These are phyloP conservation scores for Serinus canaria DNA, from an alignment of 2,113 vertebrate species.

Conservation along the genomic window DNA sequence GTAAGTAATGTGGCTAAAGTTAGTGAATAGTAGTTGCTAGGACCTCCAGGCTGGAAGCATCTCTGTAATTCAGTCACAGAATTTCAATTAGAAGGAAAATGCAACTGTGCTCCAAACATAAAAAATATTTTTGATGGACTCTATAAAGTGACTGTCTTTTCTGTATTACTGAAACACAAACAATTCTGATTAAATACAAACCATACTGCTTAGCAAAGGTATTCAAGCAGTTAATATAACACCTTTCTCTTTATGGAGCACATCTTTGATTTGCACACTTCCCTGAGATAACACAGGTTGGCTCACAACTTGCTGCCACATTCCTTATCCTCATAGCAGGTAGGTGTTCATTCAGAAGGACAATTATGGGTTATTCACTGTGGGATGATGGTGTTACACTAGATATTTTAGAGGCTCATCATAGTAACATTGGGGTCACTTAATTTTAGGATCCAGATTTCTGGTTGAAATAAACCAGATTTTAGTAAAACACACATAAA, in stretches of 20 bases:
- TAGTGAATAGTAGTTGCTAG: background rate
- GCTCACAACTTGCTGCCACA: background rate
- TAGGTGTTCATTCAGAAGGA: background rate
- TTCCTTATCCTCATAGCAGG: background rate
- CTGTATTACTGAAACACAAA: background rate
- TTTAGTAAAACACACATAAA: background rate
- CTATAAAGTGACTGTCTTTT: background rate
- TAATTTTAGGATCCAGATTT: background rate
- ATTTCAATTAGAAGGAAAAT: background rate
- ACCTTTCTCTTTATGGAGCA: background rate
- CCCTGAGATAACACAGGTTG: background rate
- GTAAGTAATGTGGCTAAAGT: background rate
- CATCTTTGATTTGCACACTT: background rate
- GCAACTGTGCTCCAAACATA: background rate
- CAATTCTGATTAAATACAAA: background rate
- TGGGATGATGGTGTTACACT: background rate
- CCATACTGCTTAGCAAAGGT: background rate
- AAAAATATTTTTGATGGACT: background rate
- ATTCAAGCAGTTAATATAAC: background rate
- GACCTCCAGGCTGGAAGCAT: background rate
- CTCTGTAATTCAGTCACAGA: background rate
- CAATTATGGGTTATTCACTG: background rate
- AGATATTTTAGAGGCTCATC: background rate
- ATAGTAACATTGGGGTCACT: background rate
- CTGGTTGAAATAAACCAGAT: background rate